Conservation (phyloP, 2,888 invertebrate genomes). For the Acanthococcus lagerstroemiae region DNA sequence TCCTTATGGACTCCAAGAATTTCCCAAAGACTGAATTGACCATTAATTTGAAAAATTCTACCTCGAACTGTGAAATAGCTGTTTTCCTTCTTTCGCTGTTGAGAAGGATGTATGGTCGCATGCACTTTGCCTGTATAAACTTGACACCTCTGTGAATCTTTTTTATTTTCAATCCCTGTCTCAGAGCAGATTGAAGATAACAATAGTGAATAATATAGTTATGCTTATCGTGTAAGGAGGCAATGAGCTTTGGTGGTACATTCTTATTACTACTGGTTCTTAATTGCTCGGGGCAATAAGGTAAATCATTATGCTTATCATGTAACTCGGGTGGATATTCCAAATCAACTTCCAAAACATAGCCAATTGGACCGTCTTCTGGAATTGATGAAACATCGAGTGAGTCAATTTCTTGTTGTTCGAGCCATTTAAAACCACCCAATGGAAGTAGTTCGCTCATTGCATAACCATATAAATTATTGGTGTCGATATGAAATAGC, state of each 20-base stretch:
- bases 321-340: slow-evolving; percentile 36
- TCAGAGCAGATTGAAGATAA: slow-evolving; percentile 34
- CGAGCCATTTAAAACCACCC: slow-evolving; percentile 12
- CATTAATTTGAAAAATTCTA: slow-evolving; percentile 42
- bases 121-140: slow-evolving; percentile 11
- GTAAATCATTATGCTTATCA: slow-evolving; percentile 39
- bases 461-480: slow-evolving; percentile 31
- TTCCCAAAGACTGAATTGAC: slow-evolving; percentile 42
- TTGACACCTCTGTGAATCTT: slow-evolving; percentile 36
- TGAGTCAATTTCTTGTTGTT: neutral
- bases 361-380: slow-evolving; percentile 35
- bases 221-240: slow-evolving; percentile 34
- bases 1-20: neutral
- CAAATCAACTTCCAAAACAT: slow-evolving; percentile 40
- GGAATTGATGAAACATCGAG: neutral
- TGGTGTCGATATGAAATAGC: neutral
- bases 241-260: slow-evolving; percentile 36
- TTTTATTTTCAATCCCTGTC: slow-evolving; percentile 35
- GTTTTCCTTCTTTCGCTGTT: slow-evolving; percentile 24
- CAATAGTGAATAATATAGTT: neutral
- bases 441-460: slow-evolving; percentile 1
- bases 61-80: slow-evolving; percentile 40
- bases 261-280: slow-evolving; percentile 29
- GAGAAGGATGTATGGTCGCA: slow-evolving; percentile 2
- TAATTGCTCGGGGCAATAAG: slow-evolving; percentile 38